Percentiles rank a stretch among this genome's conserved stretches.
These are phyloP conservation scores for Choristoneura rosaceana DNA, from an alignment of 2,888 invertebrate genomes.

Conservation along the genomic window DNA sequence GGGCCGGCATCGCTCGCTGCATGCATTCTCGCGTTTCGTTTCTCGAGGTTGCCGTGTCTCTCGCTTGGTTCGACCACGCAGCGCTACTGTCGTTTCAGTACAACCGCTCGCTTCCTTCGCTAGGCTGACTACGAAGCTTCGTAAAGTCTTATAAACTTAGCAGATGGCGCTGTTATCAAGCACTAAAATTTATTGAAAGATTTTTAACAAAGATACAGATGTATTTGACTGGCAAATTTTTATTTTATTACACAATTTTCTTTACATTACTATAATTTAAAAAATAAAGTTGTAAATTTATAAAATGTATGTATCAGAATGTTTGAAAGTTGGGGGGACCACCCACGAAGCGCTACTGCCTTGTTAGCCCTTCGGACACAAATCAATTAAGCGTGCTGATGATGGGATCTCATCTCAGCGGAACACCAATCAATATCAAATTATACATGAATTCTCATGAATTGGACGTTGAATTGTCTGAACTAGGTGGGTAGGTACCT, in stretches of 20 bases:
- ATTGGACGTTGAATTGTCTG: not conserved
- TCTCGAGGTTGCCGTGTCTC: not conserved
- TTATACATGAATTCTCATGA: not conserved
- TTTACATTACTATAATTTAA: too few species aligned
- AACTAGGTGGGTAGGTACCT: not conserved
- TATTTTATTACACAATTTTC: too few species aligned
- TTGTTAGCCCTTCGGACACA: conserved; percentile 44
- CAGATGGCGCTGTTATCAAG: conserved; percentile 28
- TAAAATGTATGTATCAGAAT: not conserved
- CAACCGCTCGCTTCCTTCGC: too few species aligned
- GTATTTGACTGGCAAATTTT: too few species aligned
- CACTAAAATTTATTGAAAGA: not conserved
- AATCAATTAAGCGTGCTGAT: conserved; percentile 46
- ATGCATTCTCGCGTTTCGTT: conserved; percentile 9
- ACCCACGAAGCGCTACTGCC: conserved; percentile 50
- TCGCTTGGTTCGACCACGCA: not conserved
- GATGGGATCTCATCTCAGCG: conserved; percentile 3
- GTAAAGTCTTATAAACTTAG: not conserved
- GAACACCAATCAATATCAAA: conserved; percentile 9
- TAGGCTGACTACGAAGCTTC: not conserved
- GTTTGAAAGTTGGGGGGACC: conserved; percentile 45
- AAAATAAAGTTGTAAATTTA: not conserved
- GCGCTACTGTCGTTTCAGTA: not conserved
- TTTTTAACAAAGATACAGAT: too few species aligned
- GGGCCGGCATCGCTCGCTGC: not conserved